phyloP scores from a whole-genome alignment of 37 sponge, comb jelly and placozoan genomes.

The Hormiphora californensis region DNA sequence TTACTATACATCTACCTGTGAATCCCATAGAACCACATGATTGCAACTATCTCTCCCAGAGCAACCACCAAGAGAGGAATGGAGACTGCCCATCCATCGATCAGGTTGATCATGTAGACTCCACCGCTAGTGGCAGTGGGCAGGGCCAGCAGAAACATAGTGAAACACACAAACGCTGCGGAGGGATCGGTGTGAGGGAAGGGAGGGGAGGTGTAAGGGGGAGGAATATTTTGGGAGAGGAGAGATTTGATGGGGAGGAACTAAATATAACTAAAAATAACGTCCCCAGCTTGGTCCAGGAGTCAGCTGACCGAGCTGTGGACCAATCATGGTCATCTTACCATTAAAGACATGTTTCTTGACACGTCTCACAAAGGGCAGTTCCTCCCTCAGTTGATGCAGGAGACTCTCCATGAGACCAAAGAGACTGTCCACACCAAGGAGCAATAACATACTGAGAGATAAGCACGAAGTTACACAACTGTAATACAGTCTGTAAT shows the following conservation, averaged over 20 bases:
- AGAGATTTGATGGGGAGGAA: too few relatives aligned
- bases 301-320: too few relatives aligned
- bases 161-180: neutral
- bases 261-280: too few relatives aligned
- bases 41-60: neutral
- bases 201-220: too few relatives aligned
- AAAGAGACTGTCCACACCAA: neutral
- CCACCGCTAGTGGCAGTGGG: neutral
- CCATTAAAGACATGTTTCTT: neutral
- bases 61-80: neutral
- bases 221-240: too few relatives aligned
- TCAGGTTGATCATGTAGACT: neutral
- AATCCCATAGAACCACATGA: neutral
- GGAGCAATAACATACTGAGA: neutral
- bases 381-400: neutral
- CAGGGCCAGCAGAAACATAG: slow-evolving; percentile 1
- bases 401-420: slow-evolving; percentile 9
- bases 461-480: too few relatives aligned
- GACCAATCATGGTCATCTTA: too few relatives aligned
- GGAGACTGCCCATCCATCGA: neutral
- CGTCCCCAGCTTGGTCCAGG: too few relatives aligned
- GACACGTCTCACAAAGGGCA: neutral
- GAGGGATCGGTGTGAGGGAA: too few relatives aligned
- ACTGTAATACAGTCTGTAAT: too few relatives aligned
- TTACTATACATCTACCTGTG: neutral